Evolutionary conservation across 2,888 invertebrate species (phyloP).

Genomic region (Hydraecia micacea): DNA sequence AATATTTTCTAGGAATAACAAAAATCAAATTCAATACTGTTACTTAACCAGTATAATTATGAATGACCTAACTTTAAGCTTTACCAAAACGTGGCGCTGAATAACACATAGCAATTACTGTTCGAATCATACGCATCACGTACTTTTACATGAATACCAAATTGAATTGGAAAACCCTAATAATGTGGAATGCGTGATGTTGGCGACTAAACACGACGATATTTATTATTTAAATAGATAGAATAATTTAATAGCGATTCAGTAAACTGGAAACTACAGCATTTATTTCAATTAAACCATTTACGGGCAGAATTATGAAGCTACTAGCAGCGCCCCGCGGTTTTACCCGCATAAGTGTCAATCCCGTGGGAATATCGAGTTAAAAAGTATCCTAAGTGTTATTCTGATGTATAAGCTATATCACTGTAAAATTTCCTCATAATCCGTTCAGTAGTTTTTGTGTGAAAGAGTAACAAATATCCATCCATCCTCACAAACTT

Average conservation of each 20-base stretch:
- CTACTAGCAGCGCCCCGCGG: too few relatives aligned
- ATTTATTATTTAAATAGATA: neutral
- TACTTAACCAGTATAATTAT: slow-evolving; percentile 14
- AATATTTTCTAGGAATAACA: neutral
- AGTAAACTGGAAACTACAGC: neutral
- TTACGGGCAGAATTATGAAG: neutral
- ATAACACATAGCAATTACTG: slow-evolving; percentile 50
- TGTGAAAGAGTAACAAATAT: too few relatives aligned
- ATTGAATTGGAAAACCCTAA: slow-evolving; percentile 36
- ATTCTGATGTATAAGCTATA: too few relatives aligned
- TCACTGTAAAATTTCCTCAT: too few relatives aligned
- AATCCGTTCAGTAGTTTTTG: too few relatives aligned
- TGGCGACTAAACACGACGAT: neutral
- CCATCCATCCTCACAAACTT: too few relatives aligned
- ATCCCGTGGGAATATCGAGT: too few relatives aligned
- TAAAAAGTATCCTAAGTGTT: too few relatives aligned
- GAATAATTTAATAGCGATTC: neutral
- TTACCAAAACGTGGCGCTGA: slow-evolving; percentile 6
- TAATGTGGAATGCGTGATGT: neutral
- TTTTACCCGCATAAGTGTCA: too few relatives aligned
- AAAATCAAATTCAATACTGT: neutral
- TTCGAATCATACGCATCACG: slow-evolving; percentile 23
- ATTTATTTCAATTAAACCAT: neutral
- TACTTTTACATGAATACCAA: slow-evolving; percentile 32
- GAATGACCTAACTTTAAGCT: slow-evolving; percentile 20